Base-by-base conservation (phyloP, 2,113 vertebrate species). In the Macroglossus sobrinus region DNA sequence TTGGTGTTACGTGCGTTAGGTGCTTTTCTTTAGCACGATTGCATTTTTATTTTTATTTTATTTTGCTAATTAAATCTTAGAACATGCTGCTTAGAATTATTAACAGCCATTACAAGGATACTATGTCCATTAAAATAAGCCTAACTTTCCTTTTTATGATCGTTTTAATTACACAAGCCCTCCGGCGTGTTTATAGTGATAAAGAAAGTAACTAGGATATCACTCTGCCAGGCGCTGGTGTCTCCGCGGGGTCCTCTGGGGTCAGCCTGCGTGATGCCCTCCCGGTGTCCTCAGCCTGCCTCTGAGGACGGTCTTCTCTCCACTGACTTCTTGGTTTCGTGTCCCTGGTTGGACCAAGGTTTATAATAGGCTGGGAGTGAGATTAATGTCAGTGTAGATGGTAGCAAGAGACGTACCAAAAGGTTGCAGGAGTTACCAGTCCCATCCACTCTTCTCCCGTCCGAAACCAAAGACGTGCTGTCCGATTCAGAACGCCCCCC, bases 51-150 rank as follows among this genome's bases (percentile, higher is more conserved):
- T n/a, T n/a, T n/a, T n/a, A n/a, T n/a, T n/a, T n/a, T n/a, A n/a
- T n/a, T n/a, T 71, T 57, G 71, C 84, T 98, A 98, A 97, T 97
- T 97, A 97, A 90, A 97, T 94, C 93, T 43, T 89, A 93, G 61
- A 75, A 78, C 68, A 59, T 92, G 53, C 50, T 66, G 91, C 97
- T 90, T 84, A 90, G 96, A 97, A 97, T 97, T 95, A 97, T 63
- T 96, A 96, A 90, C 22, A 81, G 40, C 76, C 76, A 55, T 59
- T 55, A 75, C 47, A 66, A 78, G 47, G 61, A n/a, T 97, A 95
- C 47, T 92, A 66, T 93, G 30, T 84, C 89, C 63, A 89, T 96
- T 94, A 96, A 96, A 96, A 91, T 55, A 94, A 97, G 22, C 45
- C 96, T 26, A 72, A 43, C 22, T 97, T 96, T 93, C 50, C 61